phyloP scores from a whole-genome alignment of 2,113 vertebrate genomes.

The Leptobrachium leishanense region DNA sequence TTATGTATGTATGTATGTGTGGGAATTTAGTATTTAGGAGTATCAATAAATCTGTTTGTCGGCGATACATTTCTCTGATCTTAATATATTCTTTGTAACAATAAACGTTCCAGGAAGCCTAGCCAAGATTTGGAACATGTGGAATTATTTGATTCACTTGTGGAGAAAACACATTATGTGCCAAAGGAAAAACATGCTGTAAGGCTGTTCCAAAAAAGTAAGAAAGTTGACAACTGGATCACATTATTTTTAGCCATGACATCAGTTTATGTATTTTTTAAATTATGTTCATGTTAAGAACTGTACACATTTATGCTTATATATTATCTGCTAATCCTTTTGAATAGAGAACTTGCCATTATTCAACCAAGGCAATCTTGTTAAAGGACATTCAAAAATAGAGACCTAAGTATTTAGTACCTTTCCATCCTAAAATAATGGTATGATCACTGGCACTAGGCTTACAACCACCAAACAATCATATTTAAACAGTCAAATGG shows the following conservation, averaged over 20 bases:
- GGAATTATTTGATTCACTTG: conserved; percentile 28
- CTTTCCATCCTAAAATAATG: too few relatives aligned
- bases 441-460: too few relatives aligned
- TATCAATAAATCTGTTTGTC: conserved; percentile 2
- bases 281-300: background rate
- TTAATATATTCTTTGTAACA: conserved; percentile 9
- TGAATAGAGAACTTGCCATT: too few relatives aligned
- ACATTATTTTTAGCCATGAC: conserved; percentile 17
- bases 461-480: too few relatives aligned
- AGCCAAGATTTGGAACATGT: conserved; percentile 22
- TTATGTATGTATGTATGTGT: background rate
- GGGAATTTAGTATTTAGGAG: background rate
- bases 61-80: background rate
- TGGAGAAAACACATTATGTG: conserved; percentile 19
- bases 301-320: background rate
- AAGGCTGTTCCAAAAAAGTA: conserved; percentile 11
- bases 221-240: conserved; percentile 4
- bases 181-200: conserved; percentile 19
- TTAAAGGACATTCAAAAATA: too few relatives aligned
- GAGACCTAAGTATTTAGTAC: too few relatives aligned
- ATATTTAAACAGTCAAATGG: too few relatives aligned
- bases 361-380: too few relatives aligned
- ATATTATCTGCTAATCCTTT: too few relatives aligned
- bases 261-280: background rate
- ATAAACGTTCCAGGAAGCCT: conserved; percentile 12